Base-by-base conservation (phyloP, 2,888 invertebrate species). In the Heliconius erato region DNA sequence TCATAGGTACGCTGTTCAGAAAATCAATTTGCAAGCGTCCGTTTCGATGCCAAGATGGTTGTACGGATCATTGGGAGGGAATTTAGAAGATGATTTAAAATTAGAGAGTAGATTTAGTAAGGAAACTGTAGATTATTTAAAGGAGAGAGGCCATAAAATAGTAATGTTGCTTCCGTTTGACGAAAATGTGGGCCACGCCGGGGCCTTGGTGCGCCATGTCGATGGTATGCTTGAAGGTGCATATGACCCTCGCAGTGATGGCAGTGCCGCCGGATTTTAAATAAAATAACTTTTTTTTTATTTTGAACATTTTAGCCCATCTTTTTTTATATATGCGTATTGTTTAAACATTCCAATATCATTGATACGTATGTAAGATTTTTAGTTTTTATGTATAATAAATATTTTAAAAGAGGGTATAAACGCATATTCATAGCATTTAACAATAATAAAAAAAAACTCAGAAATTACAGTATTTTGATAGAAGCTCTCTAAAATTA, bases 141-240 rank as follows among this genome's bases (percentile, higher is more conserved):
- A 88, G 80, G 86, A 89, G 3, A 89, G 89, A 85, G 95, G 94
- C 0, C 95, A 95, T 86, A 85, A 89, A 2, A 81, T 95, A 6
- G 85, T 86, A 3, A 83, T 93, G 79, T 81, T 94, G 63, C 88
- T 91, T 11, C 84, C 90, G 19, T 94, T 88, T 86, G 89, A 88
- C 79, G 91, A 92, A 63, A 81, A 80, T 0, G 87, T 91, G n/a
- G 95, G 95, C 0, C 91, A 94, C 7, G 95, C 94, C 54, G 95
- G 95, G 0, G 91, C 91, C 0, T 81, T 95, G 68, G 94, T 95
- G 0, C 91, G 94, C 80, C 93, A 95, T 86, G 83, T 88, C 12
- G 89, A 91, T 88, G 95, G 94, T 2, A 89, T 91, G 86, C 82
- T 95, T 82, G 95, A 95, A 88, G 95, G 95, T 1, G 95, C 94